Percentiles rank a stretch among this genome's conserved stretches.
phyloP scores from a whole-genome alignment of 2,797 vertebrate species.

The Cetoscarus ocellatus region DNA sequence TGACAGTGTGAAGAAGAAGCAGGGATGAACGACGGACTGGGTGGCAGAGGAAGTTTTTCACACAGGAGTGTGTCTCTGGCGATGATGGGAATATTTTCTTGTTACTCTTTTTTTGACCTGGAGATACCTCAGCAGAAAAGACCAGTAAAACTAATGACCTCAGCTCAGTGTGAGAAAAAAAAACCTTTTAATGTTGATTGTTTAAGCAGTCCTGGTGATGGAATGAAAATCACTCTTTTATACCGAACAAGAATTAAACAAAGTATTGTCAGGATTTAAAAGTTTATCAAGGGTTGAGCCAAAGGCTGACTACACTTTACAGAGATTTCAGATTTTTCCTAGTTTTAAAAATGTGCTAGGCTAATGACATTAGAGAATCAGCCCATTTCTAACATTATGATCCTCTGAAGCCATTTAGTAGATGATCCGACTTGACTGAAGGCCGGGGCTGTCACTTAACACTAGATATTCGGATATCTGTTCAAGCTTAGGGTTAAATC shows the following conservation, averaged over 20 bases:
- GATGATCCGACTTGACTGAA: too few species aligned
- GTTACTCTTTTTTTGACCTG: conserved; percentile 24
- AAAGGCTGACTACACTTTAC: too few species aligned
- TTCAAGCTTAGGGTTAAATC: too few species aligned
- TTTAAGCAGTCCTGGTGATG: neutral
- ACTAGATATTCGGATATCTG: too few species aligned
- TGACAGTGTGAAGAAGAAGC: conserved; percentile 61
- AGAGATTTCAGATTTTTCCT: too few species aligned
- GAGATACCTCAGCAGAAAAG: conserved; percentile 27
- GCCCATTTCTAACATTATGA: too few species aligned
- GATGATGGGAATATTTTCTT: conserved; percentile 27
- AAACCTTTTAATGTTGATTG: conserved; percentile 1
- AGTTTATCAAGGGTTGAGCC: neutral
- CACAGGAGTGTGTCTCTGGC: conserved; percentile 26
- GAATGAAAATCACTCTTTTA: neutral
- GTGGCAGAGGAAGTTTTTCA: conserved; percentile 22
- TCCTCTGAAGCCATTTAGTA: too few species aligned
- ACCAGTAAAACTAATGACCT: conserved; percentile 7
- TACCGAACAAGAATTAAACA: conserved; percentile 8
- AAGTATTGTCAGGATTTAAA: neutral
- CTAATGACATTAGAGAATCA: too few species aligned
- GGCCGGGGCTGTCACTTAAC: too few species aligned
- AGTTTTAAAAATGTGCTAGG: too few species aligned
- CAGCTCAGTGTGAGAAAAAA: neutral
- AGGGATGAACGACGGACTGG: conserved; percentile 38